phyloP scores from a whole-genome alignment of 2,888 invertebrate species.

The Rhodophaea formosa region DNA sequence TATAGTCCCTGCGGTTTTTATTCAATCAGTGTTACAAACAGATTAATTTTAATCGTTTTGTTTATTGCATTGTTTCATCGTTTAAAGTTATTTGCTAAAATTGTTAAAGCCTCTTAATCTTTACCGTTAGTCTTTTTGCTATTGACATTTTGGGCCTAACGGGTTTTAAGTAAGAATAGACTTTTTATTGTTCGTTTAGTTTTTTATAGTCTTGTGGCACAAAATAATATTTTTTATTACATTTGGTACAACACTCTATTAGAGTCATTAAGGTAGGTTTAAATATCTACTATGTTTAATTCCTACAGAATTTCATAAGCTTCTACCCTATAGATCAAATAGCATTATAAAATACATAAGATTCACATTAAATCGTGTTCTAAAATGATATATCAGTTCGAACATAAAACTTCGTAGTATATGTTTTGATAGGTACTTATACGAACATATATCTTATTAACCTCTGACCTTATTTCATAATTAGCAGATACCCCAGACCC shows the following conservation, averaged over 20 bases:
- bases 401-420: neutral
- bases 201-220: neutral
- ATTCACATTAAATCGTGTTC: too few relatives aligned
- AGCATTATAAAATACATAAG: too few relatives aligned
- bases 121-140: conserved; percentile 1
- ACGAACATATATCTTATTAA: conserved; percentile 12
- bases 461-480: conserved; percentile 38
- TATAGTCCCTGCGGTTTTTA: neutral
- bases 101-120: neutral
- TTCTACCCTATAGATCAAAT: too few relatives aligned
- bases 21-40: conserved; percentile 2
- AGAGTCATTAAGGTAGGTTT: too few relatives aligned
- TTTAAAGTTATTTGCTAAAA: neutral
- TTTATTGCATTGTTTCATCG: conserved; percentile 3
- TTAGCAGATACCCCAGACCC: conserved; percentile 44
- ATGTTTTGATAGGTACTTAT: neutral
- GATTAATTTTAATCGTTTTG: conserved; percentile 8
- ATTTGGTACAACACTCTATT: too few relatives aligned
- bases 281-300: neutral
- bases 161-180: neutral
- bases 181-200: neutral
- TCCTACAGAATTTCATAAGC: too few relatives aligned
- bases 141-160: neutral
- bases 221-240: neutral
- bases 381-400: too few relatives aligned